phyloP scores from a whole-genome alignment of 2,888 invertebrate species.

The Chymomyza amoena region DNA sequence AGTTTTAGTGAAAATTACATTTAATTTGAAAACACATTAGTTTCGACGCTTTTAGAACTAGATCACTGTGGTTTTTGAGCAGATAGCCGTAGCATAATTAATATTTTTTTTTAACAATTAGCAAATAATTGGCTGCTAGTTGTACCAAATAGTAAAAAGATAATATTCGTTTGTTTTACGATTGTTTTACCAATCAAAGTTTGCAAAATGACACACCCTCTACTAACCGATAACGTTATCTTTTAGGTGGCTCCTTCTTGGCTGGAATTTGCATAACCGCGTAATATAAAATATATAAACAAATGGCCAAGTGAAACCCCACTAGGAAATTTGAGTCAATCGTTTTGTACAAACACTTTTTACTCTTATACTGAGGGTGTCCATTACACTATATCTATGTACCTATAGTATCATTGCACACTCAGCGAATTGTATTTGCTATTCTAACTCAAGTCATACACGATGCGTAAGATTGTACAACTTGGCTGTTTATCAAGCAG shows the following conservation, averaged over 20 bases:
- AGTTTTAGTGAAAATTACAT: neutral
- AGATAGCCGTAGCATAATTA: neutral
- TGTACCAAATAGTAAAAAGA: neutral
- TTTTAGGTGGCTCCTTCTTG: neutral
- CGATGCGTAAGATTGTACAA: too few species aligned
- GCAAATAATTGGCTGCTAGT: neutral
- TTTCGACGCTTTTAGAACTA: too few species aligned
- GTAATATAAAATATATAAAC: neutral
- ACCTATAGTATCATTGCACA: too few species aligned
- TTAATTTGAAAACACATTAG: too few species aligned
- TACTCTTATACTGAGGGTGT: neutral
- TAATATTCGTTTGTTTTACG: neutral
- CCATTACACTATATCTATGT: neutral
- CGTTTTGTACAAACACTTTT: neutral
- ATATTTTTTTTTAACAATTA: neutral
- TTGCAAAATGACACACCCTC: neutral
- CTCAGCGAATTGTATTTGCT: too few species aligned
- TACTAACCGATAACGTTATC: neutral
- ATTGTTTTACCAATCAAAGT: neutral
- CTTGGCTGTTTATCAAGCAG: too few species aligned
- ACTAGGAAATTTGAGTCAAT: neutral
- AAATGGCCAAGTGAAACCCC: neutral
- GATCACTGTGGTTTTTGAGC: too few species aligned
- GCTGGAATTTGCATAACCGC: neutral
- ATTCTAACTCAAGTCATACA: too few species aligned